Base-by-base conservation (phyloP, 2,113 vertebrate genomes). In the Amblyornis subalaris region DNA sequence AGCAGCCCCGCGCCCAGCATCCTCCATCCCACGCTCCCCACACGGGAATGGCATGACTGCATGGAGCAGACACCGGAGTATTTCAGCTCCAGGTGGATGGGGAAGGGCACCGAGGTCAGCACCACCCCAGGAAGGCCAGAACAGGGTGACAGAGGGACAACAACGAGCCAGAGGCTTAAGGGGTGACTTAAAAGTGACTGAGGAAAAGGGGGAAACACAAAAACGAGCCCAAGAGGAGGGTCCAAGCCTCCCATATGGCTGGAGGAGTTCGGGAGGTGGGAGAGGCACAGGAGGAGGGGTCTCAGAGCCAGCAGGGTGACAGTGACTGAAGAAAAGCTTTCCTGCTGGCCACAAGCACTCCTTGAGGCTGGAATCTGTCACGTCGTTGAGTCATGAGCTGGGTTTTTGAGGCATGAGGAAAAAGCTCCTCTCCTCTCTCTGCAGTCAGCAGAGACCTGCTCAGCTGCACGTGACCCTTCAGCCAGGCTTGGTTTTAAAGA, bases 21-120 rank as follows among this genome's bases (percentile, higher is more conserved):
- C 36, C 81, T 36, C 64, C 55, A n/a, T 7, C 47, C 47, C 13
- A 1, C 0, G 3, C 72, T 26, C 78, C 22, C 24, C 57, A 8
- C 25, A 4, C 36, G 5, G 77, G 26, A 26, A 42, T 9, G 54
- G 81, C 47, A 40, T 0, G 44, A 5, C 64, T 4, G 14, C 0
- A 7, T 17, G 3, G 64, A 48, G 79, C 90, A 54, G 74, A 47
- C 47, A 14, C 14, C 0, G 2, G n/a, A 1, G 0, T 1, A 3
- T 2, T 36, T 3, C 19, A 25, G 62, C 23, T 42, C 60, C 65
- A 66, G 45, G 28, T 0, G 16, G 14, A 17, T 0, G 5, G 40
- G 65, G 31, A 57, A 33, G 64, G 84, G 53, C 4, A 1, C 35
- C 2, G 48, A 66, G 65, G 55, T 25, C 15, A 29, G 62, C 15